Evolutionary conservation across 2,888 invertebrate genomes (phyloP).

Genomic region (Dolichomitus sp.): DNA sequence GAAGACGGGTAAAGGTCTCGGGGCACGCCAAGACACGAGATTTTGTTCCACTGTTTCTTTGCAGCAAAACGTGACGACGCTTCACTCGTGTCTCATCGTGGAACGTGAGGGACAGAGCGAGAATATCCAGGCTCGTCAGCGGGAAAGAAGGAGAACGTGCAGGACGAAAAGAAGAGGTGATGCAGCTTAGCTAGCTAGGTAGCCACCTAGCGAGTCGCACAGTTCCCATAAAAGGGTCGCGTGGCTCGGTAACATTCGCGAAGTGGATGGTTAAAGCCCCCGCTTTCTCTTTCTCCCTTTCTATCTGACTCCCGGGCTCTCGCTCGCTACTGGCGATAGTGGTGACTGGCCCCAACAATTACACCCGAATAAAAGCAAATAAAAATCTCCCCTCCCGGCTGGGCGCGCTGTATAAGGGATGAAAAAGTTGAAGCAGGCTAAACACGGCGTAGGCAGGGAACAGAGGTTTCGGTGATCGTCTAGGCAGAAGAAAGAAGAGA

Average conservation of each 20-base stretch:
- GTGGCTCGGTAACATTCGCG: slow-evolving; percentile 84
- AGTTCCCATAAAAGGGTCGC: slow-evolving; percentile 81
- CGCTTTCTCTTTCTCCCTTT: slow-evolving; percentile 47
- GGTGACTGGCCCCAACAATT: slow-evolving; percentile 86
- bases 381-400: slow-evolving; percentile 67
- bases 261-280: slow-evolving; percentile 80
- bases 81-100: slow-evolving; percentile 62
- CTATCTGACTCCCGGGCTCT: slow-evolving; percentile 50
- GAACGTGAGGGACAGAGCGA: slow-evolving; percentile 49
- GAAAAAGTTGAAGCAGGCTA: slow-evolving; percentile 43
- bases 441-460: slow-evolving; percentile 16
- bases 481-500: slow-evolving; percentile 2
- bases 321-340: slow-evolving; percentile 83
- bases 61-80: slow-evolving; percentile 56
- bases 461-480: slow-evolving; percentile 6
- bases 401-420: slow-evolving; percentile 22
- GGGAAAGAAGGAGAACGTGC: slow-evolving; percentile 39
- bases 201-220: slow-evolving; percentile 43
- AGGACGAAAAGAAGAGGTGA: not conserved
- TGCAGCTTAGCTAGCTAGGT: slow-evolving; percentile 9
- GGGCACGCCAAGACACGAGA: slow-evolving; percentile 60
- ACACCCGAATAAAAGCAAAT: slow-evolving; percentile 84
- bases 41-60: slow-evolving; percentile 54
- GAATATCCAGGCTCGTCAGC: slow-evolving; percentile 49
- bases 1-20: slow-evolving; percentile 14